Base-by-base conservation (phyloP, 2,113 vertebrate genomes). In the Glaucomys volans region DNA sequence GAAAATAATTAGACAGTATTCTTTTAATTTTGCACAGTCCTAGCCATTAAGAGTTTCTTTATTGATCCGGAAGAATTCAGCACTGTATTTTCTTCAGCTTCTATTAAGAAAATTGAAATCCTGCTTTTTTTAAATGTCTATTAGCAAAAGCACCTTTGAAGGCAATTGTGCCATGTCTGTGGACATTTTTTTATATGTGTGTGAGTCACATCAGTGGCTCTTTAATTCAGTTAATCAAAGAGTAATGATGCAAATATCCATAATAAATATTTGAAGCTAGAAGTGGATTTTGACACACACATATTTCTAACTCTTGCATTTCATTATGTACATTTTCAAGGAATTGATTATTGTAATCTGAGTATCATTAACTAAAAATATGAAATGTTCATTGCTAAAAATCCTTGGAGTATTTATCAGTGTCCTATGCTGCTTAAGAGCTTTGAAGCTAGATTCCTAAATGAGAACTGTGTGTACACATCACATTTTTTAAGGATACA, bases 341-440 rank as follows among this genome's bases (percentile, higher is more conserved):
- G 37, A 91, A 91, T 94, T 77, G 87, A 80, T 96, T 77, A 83
- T 81, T 96, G 7, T 93, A 91, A 94, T 95, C 82, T 87, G 35
- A 93, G 79, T 87, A 66, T 79, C 86, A 94, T 91, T 96, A 96
- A 50, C 90, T 90, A 47, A 83, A 90, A 91, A 66, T 69, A 84
- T 95, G 90, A 96, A 96, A 97, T 95, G 97, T 90, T 96, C 72
- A 44, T 89, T 64, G 69, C 28, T 76, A 72, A 90, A 64, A 91
- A 37, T 67, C 20, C 35, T 44, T 74, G 37, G 20, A 79, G 17
- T 90, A 6, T 86, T 92, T 95, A 30, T 54, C 76, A 94, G 22
- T n/a, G 17, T 52, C 37, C 30, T 59, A 0, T 57, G 26, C 20
- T 75, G 7, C 77, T 71, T 47, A 5, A 72, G 79, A 89, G 3